Evolutionary conservation across 2,797 vertebrate species (phyloP), one percentile per base, ranked within the genome.

Genomic region (Myotis pilosus): DNA sequence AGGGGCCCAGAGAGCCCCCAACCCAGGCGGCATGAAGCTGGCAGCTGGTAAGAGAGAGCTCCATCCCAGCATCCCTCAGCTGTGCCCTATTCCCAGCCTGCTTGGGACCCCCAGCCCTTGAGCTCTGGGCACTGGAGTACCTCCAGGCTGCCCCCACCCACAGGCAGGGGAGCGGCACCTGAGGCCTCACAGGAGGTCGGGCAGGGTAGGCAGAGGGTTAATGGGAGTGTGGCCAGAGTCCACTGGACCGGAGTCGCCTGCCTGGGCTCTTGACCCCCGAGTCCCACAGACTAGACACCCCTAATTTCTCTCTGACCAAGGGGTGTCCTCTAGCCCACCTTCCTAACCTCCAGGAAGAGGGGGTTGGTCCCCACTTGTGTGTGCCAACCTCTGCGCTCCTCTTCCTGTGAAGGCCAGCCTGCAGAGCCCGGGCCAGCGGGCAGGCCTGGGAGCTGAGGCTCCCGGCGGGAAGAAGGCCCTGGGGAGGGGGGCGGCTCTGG

Each of bases 1-100:
- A 92, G 83, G 90, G 95, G 87, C 64, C 49, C 93, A 94, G 91
- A 91, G 79, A 96, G 83, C 91, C 96, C 95, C 96, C 95, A 83
- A 82, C 96, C 78, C 87, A 16, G 91, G 93, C 91, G 93, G 30
- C 28, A 10, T 72, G 94, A 94, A 96, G 87, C 92, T 96, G 92
- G 88, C 95, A 92, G 88, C 96, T 94, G 97, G 97, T 97, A 97
- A 97, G 97, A 95, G 96, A 97, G 97, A 94, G 82, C 92, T 78
- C 89, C 41, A 38, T 78, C 36, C 47, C 57, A 49, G 85, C 66
- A 55, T 38, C 80, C 41, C 62, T 41, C 62, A 16, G 8, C 82
- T 8, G 13, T 72, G 71, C 57, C 20, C 75, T 60, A 7, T 28
- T 55, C 33, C 60, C 68, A 74, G 76, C 53, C 75, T 79, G 51